A percentile compares a stretch with the other conserved stretches of the same genome.
These are phyloP conservation scores for Notiomystis cincta DNA, from an alignment of 2,113 vertebrate species.

Conservation along the genomic window DNA sequence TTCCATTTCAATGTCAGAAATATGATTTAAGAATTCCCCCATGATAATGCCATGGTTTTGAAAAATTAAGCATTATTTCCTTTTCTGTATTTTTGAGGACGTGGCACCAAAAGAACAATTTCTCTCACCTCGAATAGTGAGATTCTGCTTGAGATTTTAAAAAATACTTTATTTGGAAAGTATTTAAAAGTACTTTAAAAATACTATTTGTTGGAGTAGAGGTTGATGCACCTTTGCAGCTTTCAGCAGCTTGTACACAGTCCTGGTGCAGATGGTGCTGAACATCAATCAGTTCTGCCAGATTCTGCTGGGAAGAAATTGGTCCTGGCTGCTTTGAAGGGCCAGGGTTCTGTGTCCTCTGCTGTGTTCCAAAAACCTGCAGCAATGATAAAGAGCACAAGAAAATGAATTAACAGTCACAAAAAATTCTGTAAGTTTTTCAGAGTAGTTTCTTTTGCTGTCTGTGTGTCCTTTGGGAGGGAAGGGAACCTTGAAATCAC, in stretches of 20 bases:
- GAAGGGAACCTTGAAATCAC: not conserved
- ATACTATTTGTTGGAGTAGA: conserved; percentile 19
- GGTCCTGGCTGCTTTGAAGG: conserved; percentile 57
- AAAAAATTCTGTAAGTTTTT: not conserved
- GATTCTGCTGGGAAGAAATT: conserved; percentile 56
- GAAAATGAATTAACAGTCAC: not conserved
- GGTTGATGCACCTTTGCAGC: conserved; percentile 50
- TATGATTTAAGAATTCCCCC: not conserved
- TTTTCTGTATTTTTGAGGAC: not conserved
- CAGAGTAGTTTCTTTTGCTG: not conserved
- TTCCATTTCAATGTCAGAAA: not conserved
- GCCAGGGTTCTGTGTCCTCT: conserved; percentile 41
- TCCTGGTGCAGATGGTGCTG: conserved; percentile 39
- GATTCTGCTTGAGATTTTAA: not conserved
- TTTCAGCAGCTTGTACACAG: not conserved
- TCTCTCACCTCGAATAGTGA: not conserved
- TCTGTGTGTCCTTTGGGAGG: not conserved
- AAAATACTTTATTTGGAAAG: conserved; percentile 42
- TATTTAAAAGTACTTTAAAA: too few species aligned
- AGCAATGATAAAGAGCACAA: not conserved
- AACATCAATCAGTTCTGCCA: conserved; percentile 47
- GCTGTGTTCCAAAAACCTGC: conserved; percentile 67
- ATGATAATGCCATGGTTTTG: not conserved
- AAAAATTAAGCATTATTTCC: not conserved
- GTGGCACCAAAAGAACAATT: not conserved